Percentiles rank a stretch among this genome's conserved stretches.
Evolutionary conservation across 2,113 vertebrate genomes (phyloP).

Genomic region (Menidia beryllina): DNA sequence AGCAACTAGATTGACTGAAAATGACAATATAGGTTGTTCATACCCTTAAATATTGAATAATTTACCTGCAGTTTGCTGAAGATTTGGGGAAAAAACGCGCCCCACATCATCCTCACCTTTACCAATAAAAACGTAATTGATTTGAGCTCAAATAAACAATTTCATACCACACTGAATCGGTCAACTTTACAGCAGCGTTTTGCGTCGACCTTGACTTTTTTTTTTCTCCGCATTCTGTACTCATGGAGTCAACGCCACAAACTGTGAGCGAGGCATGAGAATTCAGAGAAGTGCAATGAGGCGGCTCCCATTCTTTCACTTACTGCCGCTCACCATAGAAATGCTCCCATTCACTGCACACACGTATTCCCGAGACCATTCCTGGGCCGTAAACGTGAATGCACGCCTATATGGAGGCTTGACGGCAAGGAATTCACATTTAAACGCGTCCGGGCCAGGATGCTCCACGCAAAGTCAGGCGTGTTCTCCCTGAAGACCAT

Average conservation of each 20-base stretch:
- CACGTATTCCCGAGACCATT: neutral
- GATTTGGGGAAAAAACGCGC: neutral
- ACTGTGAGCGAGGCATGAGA: neutral
- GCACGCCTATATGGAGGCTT: neutral
- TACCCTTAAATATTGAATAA: no score
- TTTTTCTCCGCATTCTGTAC: no score
- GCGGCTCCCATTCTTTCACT: neutral
- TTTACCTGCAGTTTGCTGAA: no score
- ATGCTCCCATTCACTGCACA: neutral
- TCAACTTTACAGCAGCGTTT: neutral
- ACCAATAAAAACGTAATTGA: no score
- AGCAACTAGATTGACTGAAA: no score
- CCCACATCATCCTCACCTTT: neutral
- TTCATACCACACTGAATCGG: neutral
- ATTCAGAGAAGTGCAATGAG: neutral
- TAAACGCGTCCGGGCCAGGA: slow-evolving; percentile 29
- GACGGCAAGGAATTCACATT: neutral
- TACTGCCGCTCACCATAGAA: neutral
- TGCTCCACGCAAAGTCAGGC: slow-evolving; percentile 73
- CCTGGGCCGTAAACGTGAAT: neutral
- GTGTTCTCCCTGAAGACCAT: slow-evolving; percentile 73
- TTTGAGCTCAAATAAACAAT: no score
- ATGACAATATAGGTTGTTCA: no score
- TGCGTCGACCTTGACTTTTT: no score
- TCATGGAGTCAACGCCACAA: no score